Conservation (phyloP, 2,888 invertebrate species). For the Temnothorax unifasciatus region DNA sequence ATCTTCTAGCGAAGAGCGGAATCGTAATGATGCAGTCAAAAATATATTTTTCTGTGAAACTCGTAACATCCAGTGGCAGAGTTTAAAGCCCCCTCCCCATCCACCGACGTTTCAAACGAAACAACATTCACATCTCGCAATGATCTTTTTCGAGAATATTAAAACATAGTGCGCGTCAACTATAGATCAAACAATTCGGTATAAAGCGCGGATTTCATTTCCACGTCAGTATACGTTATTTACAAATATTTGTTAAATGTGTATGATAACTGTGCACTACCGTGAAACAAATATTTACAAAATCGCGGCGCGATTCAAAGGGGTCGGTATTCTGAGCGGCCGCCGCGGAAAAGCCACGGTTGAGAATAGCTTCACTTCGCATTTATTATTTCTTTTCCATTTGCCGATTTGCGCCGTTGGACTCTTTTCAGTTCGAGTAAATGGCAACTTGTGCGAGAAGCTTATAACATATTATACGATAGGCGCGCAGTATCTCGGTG, state of each 20-base stretch:
- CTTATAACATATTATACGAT: slow-evolving; percentile 23
- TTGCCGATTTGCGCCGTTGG: background rate
- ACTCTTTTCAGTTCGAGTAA: slow-evolving; percentile 4
- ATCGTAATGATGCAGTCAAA: background rate
- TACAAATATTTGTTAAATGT: background rate
- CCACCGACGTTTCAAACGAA: background rate
- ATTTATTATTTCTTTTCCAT: background rate
- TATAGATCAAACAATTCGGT: background rate
- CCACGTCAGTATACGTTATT: no score
- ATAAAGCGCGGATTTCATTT: background rate
- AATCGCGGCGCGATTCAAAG: background rate
- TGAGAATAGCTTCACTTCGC: background rate
- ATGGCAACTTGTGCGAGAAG: slow-evolving; percentile 22
- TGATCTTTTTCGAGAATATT: background rate
- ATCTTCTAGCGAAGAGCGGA: background rate
- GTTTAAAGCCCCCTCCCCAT: background rate
- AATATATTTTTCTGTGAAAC: background rate
- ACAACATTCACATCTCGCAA: background rate
- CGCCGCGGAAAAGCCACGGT: background rate
- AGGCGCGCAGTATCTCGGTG: slow-evolving; percentile 5
- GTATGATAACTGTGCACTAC: background rate
- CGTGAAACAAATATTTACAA: background rate
- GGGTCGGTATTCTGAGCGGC: background rate
- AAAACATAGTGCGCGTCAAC: background rate
- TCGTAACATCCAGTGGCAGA: background rate